These are phyloP conservation scores for Scolopax mira DNA, from an alignment of 2,113 vertebrate species.

Conservation along the genomic window DNA sequence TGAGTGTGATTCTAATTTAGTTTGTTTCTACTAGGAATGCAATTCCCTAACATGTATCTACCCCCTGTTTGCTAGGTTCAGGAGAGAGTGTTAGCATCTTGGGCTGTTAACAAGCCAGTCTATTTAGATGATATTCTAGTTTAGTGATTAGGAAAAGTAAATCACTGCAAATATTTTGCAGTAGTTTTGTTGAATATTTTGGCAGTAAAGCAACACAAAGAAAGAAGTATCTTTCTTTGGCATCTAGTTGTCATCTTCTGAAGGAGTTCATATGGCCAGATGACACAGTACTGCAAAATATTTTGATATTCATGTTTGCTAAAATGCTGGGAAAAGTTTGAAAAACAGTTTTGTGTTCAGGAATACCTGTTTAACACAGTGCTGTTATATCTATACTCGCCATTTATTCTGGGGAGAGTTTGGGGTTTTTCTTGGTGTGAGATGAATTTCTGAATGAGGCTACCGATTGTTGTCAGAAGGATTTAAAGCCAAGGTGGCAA, in stretches of 20 bases:
- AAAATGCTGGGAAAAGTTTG: neutral
- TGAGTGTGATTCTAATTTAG: neutral
- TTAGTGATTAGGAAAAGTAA: neutral
- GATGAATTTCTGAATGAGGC: neutral
- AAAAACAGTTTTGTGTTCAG: neutral
- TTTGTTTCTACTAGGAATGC: neutral
- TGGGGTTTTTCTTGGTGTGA: accelerated
- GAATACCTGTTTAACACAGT: neutral
- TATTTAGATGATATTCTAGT: neutral
- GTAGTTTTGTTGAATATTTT: neutral
- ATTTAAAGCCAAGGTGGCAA: neutral
- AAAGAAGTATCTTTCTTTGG: neutral
- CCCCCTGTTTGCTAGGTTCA: neutral
- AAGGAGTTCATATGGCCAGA: neutral
- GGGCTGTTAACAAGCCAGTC: neutral
- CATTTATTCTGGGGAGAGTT: neutral
- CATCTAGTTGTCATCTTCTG: neutral
- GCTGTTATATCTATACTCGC: neutral
- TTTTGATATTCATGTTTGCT: neutral
- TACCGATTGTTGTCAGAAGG: neutral
- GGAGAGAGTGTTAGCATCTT: neutral
- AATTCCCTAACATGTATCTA: neutral
- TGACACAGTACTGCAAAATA: neutral
- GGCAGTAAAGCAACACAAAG: neutral
- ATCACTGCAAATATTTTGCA: neutral